These are phyloP conservation scores for Girardinus metallicus DNA, from an alignment of 2,797 vertebrate species.

Conservation along the genomic window DNA sequence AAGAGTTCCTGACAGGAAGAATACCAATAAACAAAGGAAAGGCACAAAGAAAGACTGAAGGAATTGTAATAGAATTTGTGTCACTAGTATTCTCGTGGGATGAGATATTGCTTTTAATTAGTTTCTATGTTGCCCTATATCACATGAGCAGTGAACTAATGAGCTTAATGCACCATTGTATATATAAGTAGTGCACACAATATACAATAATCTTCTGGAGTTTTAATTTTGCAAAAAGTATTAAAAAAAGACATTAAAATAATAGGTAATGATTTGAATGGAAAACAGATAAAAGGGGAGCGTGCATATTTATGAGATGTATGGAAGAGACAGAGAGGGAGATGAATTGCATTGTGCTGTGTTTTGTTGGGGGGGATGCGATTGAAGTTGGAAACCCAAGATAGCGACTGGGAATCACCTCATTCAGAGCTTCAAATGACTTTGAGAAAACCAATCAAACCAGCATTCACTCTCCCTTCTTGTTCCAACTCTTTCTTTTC, in stretches of 20 bases:
- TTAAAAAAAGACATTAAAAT: not conserved
- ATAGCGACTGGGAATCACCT: constrained; percentile 72
- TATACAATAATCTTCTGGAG: constrained; percentile 12
- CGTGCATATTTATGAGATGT: constrained; percentile 46
- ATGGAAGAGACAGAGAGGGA: constrained; percentile 16
- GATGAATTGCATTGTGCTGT: constrained; percentile 58
- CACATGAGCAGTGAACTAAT: not conserved
- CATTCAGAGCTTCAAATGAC: constrained; percentile 74
- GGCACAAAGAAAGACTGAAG: not conserved
- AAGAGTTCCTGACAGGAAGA: constrained; percentile 13
- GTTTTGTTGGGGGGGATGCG: constrained; percentile 50
- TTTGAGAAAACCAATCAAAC: constrained; percentile 76
- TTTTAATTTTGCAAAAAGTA: constrained; percentile 18
- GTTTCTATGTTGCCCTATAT: constrained; percentile 4
- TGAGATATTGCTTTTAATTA: constrained; percentile 15
- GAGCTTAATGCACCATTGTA: constrained; percentile 9
- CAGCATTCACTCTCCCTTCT: constrained; percentile 49
- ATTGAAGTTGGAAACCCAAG: constrained; percentile 69
- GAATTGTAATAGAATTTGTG: not conserved
- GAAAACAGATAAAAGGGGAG: constrained; percentile 12
- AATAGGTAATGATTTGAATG: not conserved
- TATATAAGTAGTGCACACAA: constrained; percentile 17
- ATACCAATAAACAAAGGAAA: not conserved
- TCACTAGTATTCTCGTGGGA: not conserved
- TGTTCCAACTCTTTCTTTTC: constrained; percentile 11